Evolutionary conservation across 53 echinoderm and acorn worm genomes (phyloP).

Genomic region (Stichopus horrens): DNA sequence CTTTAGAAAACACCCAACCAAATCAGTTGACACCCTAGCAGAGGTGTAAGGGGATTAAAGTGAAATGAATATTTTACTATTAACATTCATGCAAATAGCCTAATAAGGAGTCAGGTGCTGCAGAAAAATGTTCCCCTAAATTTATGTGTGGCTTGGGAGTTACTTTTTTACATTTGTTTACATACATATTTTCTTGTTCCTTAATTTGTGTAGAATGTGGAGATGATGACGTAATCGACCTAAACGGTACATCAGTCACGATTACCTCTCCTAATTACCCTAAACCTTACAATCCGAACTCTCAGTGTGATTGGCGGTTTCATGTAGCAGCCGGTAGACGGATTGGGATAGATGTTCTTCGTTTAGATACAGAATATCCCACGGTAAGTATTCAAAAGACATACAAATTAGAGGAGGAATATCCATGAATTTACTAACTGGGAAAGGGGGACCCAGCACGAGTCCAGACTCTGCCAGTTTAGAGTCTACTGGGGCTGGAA

Average conservation of each 20-base stretch:
- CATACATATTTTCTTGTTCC: background rate
- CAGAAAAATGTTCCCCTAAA: background rate
- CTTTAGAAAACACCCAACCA: too few relatives aligned
- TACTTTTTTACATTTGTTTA: too few relatives aligned
- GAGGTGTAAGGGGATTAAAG: too few relatives aligned
- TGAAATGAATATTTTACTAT: background rate
- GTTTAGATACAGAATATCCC: slow-evolving; percentile 69
- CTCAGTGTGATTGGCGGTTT: slow-evolving; percentile 74
- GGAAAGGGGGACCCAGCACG: too few relatives aligned
- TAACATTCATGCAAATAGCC: background rate
- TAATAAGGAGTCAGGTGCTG: background rate
- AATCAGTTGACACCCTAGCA: too few relatives aligned
- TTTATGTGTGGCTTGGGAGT: too few relatives aligned
- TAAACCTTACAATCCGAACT: slow-evolving; percentile 67
- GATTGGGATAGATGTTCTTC: slow-evolving; percentile 66
- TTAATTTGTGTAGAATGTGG: background rate
- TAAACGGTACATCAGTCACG: slow-evolving; percentile 47
- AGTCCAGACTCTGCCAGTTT: too few relatives aligned
- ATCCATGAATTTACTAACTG: too few relatives aligned
- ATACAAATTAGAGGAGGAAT: too few relatives aligned
- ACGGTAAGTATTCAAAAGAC: slow-evolving; percentile 40
- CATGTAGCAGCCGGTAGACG: slow-evolving; percentile 63
- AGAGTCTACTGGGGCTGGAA: too few relatives aligned
- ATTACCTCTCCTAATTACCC: slow-evolving; percentile 73
- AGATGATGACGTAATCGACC: background rate